Evolutionary conservation across 92 coral and sea anemone species (phyloP).

Genomic region (Metridium senile): DNA sequence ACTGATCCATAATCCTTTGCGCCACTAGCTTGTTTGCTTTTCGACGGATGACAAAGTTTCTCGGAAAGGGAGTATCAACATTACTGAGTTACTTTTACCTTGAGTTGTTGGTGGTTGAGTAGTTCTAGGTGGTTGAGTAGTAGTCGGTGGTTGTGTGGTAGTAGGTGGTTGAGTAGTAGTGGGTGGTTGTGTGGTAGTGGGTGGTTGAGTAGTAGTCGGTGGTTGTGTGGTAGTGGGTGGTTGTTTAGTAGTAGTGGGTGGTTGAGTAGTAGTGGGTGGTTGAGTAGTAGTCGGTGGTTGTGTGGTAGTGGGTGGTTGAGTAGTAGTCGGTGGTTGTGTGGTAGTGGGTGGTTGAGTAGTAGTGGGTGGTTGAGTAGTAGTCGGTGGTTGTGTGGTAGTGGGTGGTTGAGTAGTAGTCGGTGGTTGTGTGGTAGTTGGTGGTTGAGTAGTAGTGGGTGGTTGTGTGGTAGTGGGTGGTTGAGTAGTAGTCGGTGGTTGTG

Average conservation of each 20-base stretch:
- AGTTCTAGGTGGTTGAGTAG: constrained; percentile 15
- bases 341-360: constrained; percentile 18
- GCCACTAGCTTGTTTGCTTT: too few species aligned
- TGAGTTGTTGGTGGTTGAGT: not conserved
- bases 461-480: constrained; percentile 24
- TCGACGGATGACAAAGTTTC: too few species aligned
- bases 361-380: constrained; percentile 22
- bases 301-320: constrained; percentile 16
- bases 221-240: constrained; percentile 15
- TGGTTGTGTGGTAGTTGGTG: constrained; percentile 12
- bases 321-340: constrained; percentile 15
- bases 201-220: constrained; percentile 6
- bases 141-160: constrained; percentile 3
- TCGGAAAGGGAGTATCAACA: too few species aligned
- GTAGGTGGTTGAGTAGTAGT: constrained; percentile 19
- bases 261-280: constrained; percentile 16
- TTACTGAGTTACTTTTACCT: too few species aligned
- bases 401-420: constrained; percentile 17
- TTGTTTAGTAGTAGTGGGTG: constrained; percentile 4
- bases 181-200: constrained; percentile 16
- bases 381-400: constrained; percentile 11
- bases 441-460: constrained; percentile 17
- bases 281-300: constrained; percentile 10
- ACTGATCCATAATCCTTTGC: too few species aligned
- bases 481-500: constrained; percentile 19